phyloP scores from a whole-genome alignment of 2,888 invertebrate species.

The Ernsta delagoae region DNA sequence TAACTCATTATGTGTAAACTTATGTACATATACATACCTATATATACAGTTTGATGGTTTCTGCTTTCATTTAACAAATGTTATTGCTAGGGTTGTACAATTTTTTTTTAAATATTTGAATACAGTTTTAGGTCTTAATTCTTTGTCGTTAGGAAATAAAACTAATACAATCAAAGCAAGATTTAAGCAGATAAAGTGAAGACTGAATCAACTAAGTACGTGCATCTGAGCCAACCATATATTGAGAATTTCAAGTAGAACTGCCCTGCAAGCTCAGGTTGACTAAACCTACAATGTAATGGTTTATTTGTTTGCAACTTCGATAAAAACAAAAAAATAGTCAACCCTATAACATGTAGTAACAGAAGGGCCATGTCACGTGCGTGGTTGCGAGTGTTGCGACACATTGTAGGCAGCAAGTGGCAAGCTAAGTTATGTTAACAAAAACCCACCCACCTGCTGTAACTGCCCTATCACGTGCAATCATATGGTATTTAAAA shows the following conservation, averaged over 20 bases:
- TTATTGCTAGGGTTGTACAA: neutral
- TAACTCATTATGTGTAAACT: constrained; percentile 45
- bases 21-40: constrained; percentile 11
- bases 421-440: constrained; percentile 6
- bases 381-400: neutral
- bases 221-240: no score
- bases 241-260: no score
- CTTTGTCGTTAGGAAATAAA: no score
- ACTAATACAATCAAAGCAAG: no score
- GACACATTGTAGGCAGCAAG: constrained; percentile 8
- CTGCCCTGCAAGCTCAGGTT: neutral
- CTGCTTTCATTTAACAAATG: constrained; percentile 18
- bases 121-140: no score
- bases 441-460: constrained; percentile 13
- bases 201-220: no score
- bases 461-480: constrained; percentile 10
- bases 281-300: no score
- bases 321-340: neutral
- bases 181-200: no score
- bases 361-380: constrained; percentile 1
- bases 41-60: constrained; percentile 30
- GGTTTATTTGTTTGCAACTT: neutral
- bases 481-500: constrained; percentile 1
- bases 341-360: neutral
- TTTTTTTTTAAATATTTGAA: no score